Conservation (phyloP, 1,140 invertebrate genomes). For the Hormaphis cornu region DNA sequence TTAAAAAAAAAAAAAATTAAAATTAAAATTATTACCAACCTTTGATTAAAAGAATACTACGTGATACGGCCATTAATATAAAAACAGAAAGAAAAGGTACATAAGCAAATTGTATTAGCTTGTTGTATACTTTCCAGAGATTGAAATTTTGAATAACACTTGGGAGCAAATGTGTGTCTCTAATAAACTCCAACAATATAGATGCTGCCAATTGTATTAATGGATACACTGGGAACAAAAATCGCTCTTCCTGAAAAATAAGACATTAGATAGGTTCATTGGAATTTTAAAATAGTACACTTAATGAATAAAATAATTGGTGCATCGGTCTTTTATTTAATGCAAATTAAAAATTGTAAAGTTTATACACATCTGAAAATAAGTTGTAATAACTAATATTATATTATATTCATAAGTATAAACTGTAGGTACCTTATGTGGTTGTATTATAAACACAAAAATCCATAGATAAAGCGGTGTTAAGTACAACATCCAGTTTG, state of each 20-base stretch:
- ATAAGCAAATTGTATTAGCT: not conserved
- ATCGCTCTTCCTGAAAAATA: constrained; percentile 62
- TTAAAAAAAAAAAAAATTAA: not conserved
- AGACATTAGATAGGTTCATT: constrained; percentile 23
- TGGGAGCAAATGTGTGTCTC: not conserved
- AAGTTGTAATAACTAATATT: not conserved
- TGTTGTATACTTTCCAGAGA: not conserved
- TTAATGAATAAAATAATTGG: not conserved
- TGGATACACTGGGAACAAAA: constrained; percentile 95
- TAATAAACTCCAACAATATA: constrained; percentile 45
- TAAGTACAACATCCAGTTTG: constrained; percentile 57
- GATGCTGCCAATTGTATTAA: constrained; percentile 79
- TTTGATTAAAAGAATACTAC: constrained; percentile 52
- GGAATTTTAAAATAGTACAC: not conserved
- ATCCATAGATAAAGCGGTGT: constrained; percentile 83
- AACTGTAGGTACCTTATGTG: constrained; percentile 90
- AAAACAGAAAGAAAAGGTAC: not conserved
- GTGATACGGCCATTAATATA: constrained; percentile 47
- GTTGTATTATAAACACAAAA: constrained; percentile 74
- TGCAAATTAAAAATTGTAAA: not conserved
- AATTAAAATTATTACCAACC: constrained; percentile 38
- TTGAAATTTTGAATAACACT: not conserved
- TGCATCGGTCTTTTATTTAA: not conserved
- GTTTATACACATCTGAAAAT: not conserved
- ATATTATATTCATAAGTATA: not conserved